Evolutionary conservation across 2,797 vertebrate genomes (phyloP).

Genomic region (Stomatorhinus walkeri): DNA sequence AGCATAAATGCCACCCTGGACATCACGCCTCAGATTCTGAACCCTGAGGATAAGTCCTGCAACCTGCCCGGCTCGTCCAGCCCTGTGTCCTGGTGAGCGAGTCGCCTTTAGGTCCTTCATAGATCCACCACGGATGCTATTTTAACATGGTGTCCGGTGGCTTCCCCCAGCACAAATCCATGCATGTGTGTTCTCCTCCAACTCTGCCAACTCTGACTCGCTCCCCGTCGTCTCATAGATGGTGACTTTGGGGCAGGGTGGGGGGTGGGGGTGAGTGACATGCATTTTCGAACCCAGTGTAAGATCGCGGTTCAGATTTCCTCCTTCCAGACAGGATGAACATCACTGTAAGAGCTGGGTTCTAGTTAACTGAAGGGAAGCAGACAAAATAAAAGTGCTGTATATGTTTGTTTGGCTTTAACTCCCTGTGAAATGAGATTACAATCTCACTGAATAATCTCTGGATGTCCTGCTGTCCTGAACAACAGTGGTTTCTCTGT

Average conservation of each 20-base stretch:
- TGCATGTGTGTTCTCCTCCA: background rate
- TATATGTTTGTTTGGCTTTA: background rate
- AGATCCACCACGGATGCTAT: background rate
- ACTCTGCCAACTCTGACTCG: background rate
- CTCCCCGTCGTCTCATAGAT: background rate
- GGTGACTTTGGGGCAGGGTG: background rate
- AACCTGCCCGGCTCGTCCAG: constrained; percentile 47
- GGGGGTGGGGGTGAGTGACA: background rate
- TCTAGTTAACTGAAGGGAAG: background rate
- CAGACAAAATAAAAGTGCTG: background rate
- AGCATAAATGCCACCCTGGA: constrained; percentile 80
- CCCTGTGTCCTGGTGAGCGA: constrained; percentile 79
- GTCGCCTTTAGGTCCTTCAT: background rate
- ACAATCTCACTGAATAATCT: background rate
- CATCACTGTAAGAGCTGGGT: background rate
- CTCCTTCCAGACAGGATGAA: background rate
- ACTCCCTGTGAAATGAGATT: background rate
- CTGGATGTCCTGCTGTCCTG: background rate
- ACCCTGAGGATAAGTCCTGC: constrained; percentile 81
- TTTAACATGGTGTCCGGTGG: background rate
- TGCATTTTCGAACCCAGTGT: background rate
- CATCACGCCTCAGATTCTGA: constrained; percentile 83
- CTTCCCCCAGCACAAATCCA: background rate
- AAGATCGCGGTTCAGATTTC: background rate
- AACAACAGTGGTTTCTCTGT: background rate